Base-by-base conservation (phyloP, 2,797 vertebrate genomes). In the Cyclura pinguis region DNA sequence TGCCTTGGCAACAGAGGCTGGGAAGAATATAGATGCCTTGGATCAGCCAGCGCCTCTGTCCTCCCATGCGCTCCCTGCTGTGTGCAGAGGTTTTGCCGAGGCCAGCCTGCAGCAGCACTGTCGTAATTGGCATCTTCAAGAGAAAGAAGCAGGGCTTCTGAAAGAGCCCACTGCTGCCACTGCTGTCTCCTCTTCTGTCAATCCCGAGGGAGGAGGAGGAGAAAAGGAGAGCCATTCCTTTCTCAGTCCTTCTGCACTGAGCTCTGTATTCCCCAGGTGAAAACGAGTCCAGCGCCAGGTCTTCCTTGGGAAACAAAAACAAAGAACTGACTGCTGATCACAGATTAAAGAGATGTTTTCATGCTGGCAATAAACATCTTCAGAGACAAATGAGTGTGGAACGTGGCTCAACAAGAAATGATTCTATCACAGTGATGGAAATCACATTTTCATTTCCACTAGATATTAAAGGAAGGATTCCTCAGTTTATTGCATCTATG, bases 271-370 rank as follows among this genome's bases (percentile, higher is more conserved):
- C 24, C 67, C 9, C 29, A 84, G 90, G 16, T 67, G 80, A 76
- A 77, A 89, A 59, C 59, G 82, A 82, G 24, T 29, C 87, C 77
- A 12, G 62, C 0, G 0, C 18, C 52, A 69, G 2, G 27, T 84
- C 86, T 80, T 91, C 92, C 92, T 86, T 88, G 7, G 59, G 85
- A 77, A 94, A 69, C 29, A 10, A 69, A 12, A 9, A 42, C 18
- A 13, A 47, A 47, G 42, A 47, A 47, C 42, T 47, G 42, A 0
- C 55, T 73, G 5, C 22, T 55, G 87, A 55, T 42, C 72, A 59
- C 81, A 81, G 92, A 87, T 67, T 69, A 94, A 93, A 93, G 94
- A 92, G 9, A 92, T 85, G 84, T 7, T 84, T 87, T 92, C 29
- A 32, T 78, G 91, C 72, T 47, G 47, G 64, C 8, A 82, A 80